Evolutionary conservation across 2,888 invertebrate species (phyloP).

Genomic region (Leptura quadrifasciata): DNA sequence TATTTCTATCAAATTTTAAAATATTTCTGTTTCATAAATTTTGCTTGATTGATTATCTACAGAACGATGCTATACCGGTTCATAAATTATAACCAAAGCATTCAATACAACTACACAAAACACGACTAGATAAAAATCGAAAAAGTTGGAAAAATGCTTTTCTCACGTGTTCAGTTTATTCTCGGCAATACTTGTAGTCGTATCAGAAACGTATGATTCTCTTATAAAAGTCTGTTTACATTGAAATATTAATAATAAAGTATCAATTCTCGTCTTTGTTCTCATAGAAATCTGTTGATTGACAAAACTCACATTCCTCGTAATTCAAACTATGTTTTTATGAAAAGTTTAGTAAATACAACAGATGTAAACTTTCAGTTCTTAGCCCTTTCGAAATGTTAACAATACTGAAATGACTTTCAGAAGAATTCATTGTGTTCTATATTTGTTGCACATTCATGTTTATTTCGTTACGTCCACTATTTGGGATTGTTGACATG

Average conservation of each 20-base stretch:
- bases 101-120: too few relatives aligned
- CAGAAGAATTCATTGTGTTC: slow-evolving; percentile 31
- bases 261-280: slow-evolving; percentile 16
- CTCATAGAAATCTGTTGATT: neutral
- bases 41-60: too few relatives aligned
- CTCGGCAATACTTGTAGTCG: too few relatives aligned
- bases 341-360: slow-evolving; percentile 12
- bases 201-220: too few relatives aligned
- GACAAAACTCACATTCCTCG: slow-evolving; percentile 8
- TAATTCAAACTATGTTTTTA: neutral
- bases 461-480: slow-evolving; percentile 42
- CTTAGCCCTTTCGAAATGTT: slow-evolving; percentile 30
- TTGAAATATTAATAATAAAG: slow-evolving; percentile 5
- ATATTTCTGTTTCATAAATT: too few relatives aligned
- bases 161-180: too few relatives aligned
- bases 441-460: slow-evolving; percentile 22
- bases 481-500: slow-evolving; percentile 45
- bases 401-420: slow-evolving; percentile 21
- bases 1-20: too few relatives aligned
- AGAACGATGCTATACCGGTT: too few relatives aligned
- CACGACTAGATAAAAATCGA: too few relatives aligned
- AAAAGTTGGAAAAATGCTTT: too few relatives aligned
- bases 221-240: neutral
- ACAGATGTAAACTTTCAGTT: slow-evolving; percentile 25
- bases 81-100: too few relatives aligned